Conservation (phyloP, 2,888 invertebrate genomes). For the Chelonus formosanus region DNA sequence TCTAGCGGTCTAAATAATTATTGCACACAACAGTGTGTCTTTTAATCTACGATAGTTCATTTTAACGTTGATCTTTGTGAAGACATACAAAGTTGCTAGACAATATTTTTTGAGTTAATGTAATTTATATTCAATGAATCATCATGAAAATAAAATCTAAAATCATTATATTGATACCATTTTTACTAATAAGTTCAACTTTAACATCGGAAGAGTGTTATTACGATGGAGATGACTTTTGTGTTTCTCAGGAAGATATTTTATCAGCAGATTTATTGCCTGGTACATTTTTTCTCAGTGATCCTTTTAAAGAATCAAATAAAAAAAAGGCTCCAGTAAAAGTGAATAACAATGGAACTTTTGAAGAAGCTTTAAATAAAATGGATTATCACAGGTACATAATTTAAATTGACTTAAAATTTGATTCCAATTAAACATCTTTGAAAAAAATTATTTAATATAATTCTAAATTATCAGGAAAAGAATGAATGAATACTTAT, state of each 20-base stretch:
- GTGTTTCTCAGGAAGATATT: constrained; percentile 73
- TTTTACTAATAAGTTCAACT: constrained; percentile 11
- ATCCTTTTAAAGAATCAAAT: too few relatives aligned
- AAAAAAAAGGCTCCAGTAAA: constrained; percentile 19
- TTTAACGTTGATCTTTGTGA: not conserved
- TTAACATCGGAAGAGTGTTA: constrained; percentile 51
- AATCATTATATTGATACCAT: constrained; percentile 16
- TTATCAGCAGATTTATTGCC: constrained; percentile 77
- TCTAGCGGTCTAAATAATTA: constrained; percentile 1
- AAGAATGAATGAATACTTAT: constrained; percentile 82
- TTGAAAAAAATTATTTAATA: constrained; percentile 17
- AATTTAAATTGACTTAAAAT: too few relatives aligned
- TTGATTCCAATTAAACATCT: constrained; percentile 36
- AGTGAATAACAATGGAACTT: constrained; percentile 67
- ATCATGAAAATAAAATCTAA: not conserved
- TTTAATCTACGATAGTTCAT: constrained; percentile 9
- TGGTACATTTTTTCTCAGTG: constrained; percentile 68
- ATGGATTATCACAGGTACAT: constrained; percentile 76
- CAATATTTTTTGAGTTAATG: not conserved
- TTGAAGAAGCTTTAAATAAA: constrained; percentile 72
- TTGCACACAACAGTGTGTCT: not conserved
- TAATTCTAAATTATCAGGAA: constrained; percentile 64
- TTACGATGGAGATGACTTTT: constrained; percentile 61
- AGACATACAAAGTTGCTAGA: not conserved
- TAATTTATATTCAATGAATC: not conserved